These are phyloP conservation scores for Pachyseris speciosa DNA, from an alignment of 64 coral and sea anemone genomes.

Conservation along the genomic window DNA sequence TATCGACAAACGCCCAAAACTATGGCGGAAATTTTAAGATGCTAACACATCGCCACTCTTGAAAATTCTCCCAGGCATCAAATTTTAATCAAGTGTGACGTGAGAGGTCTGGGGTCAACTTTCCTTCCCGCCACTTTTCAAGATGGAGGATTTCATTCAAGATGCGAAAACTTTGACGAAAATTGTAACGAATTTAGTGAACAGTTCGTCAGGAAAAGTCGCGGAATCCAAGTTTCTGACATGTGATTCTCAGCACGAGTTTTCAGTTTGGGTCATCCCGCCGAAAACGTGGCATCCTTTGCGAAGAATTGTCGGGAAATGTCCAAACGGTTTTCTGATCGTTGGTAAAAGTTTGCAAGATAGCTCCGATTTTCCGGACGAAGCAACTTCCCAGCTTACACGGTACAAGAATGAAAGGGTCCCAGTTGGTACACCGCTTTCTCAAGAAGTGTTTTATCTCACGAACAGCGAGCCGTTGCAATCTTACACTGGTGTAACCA, in stretches of 20 bases:
- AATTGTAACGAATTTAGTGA: conserved; percentile 38
- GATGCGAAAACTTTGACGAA: conserved; percentile 22
- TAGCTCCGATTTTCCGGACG: neutral
- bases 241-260: conserved; percentile 33
- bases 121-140: conserved; percentile 1
- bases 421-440: conserved; percentile 80
- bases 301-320: conserved; percentile 62
- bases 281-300: conserved; percentile 81
- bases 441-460: conserved; percentile 77
- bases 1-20: neutral
- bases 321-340: conserved; percentile 45
- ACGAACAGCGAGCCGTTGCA: conserved; percentile 71
- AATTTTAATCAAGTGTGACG: neutral
- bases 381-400: conserved; percentile 12
- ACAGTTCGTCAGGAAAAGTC: neutral
- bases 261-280: conserved; percentile 56
- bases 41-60: too few species aligned
- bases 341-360: conserved; percentile 43
- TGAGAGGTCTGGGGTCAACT: neutral
- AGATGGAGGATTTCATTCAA: conserved; percentile 56
- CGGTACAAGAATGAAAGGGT: conserved; percentile 72
- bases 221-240: conserved; percentile 4
- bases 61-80: conserved; percentile 4
- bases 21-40: neutral
- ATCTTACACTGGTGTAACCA: conserved; percentile 24